These are phyloP conservation scores for Drosophila neotestacea DNA, from an alignment of 2,888 invertebrate species.

Conservation along the genomic window DNA sequence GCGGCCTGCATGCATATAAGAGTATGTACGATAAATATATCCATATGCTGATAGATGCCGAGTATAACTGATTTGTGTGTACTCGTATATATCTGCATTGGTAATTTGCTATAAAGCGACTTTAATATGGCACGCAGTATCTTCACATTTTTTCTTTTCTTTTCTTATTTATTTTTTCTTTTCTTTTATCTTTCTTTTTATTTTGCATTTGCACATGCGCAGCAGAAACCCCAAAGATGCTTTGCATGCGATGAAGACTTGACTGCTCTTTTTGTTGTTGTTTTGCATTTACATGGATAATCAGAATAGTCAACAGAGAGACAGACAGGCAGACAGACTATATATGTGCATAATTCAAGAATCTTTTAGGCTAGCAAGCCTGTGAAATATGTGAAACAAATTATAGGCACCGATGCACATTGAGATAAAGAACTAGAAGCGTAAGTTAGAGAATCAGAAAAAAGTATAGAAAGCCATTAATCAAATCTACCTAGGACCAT, in stretches of 20 bases:
- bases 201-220: conserved; percentile 57
- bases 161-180: neutral
- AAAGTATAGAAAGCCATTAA: neutral
- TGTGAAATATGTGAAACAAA: neutral
- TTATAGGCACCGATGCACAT: neutral
- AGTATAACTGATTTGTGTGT: conserved; percentile 75
- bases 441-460: neutral
- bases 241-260: conserved; percentile 46
- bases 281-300: conserved; percentile 68
- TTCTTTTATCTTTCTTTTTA: conserved; percentile 5
- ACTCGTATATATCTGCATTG: conserved; percentile 71
- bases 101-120: conserved; percentile 71
- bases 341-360: neutral
- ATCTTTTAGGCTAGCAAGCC: neutral
- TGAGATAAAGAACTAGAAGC: too few species aligned
- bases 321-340: neutral
- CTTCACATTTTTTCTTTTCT: conserved; percentile 15
- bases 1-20: conserved; percentile 53
- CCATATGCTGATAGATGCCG: conserved; percentile 66
- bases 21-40: conserved; percentile 9
- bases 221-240: conserved; percentile 39
- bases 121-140: conserved; percentile 70
- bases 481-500: neutral
- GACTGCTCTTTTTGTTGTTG: conserved; percentile 13
- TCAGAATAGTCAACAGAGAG: conserved; percentile 20